Conservation (phyloP, 2,113 vertebrate genomes). For the Peromyscus leucopus region DNA sequence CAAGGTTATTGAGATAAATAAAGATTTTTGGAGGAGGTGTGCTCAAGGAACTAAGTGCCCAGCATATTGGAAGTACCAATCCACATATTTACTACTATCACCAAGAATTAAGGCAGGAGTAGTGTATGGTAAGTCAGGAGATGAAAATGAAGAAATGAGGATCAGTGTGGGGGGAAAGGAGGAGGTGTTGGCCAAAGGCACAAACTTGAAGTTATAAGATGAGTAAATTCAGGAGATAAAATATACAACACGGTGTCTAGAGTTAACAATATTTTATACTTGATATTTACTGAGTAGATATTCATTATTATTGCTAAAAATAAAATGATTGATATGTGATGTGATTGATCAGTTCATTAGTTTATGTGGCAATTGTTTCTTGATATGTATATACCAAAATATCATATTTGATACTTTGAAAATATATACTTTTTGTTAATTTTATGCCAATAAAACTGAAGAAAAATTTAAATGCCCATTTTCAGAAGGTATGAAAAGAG, state of each 20-base stretch:
- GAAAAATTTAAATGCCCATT: background rate
- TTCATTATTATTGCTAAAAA: background rate
- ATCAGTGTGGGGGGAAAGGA: background rate
- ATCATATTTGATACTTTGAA: background rate
- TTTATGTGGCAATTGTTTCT: background rate
- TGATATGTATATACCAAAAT: background rate
- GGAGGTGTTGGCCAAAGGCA: background rate
- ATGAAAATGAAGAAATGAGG: background rate
- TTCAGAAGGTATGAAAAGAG: background rate
- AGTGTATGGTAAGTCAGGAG: background rate
- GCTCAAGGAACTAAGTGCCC: background rate
- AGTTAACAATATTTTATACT: background rate
- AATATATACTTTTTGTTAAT: background rate
- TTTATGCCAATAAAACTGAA: background rate
- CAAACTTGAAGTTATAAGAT: background rate
- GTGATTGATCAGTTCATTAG: background rate
- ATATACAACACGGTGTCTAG: background rate
- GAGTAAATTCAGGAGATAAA: background rate
- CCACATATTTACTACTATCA: background rate
- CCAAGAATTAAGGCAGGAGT: background rate
- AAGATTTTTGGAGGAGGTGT: background rate
- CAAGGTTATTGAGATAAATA: background rate
- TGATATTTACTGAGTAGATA: background rate
- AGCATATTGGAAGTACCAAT: background rate
- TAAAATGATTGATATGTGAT: background rate